Evolutionary conservation across 2,888 invertebrate species (phyloP), one percentile per base, ranked within the genome.

Genomic region (Apodemia zela): DNA sequence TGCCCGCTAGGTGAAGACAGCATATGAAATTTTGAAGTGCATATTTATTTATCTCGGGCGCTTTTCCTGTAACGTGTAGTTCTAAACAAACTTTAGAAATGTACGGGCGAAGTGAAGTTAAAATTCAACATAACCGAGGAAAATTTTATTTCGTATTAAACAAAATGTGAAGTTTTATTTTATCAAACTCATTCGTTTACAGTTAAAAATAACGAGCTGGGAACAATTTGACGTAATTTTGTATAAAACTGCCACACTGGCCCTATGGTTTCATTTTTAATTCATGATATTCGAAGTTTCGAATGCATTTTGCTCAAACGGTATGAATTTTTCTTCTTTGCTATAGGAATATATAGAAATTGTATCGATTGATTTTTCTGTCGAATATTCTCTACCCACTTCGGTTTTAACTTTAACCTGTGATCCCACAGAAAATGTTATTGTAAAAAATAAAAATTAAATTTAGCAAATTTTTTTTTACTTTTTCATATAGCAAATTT

Each of bases 101-200:
- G 38, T 61, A 61, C 38, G 61, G 59, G 51, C 42, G 42, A n/a
- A 72, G 66, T 69, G 66, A 67, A 66, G 69, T 71, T 75, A 73
- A 73, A 75, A 70, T 72, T 73, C 73, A 60, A 42, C 62, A 21
- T 18, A 25, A 15, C 51, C 49, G 21, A 51, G 51, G 21, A 51
- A 51, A 51, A 18, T 51, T 51, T 18, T 13, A 51, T 51, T 51
- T 51, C 18, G 3, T 21, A 42, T 42, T 42, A 42, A 42, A 15
- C 42, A 42, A 42, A 42, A 13, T 42, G 13, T 4, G 42, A 51
- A 51, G 51, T 21, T 51, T 51, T 25, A 51, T 51, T 51, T 51
- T 21, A 51, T 51, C 21, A 51, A 51, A 51, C 21, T 51, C 21
- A 4, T 51, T 25, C 17, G 18, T 17, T 18, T 51, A 51, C 51